Percentiles rank a stretch among this genome's conserved stretches.
phyloP scores from a whole-genome alignment of 2,797 vertebrate genomes.

The Moxostoma hubbsi region DNA sequence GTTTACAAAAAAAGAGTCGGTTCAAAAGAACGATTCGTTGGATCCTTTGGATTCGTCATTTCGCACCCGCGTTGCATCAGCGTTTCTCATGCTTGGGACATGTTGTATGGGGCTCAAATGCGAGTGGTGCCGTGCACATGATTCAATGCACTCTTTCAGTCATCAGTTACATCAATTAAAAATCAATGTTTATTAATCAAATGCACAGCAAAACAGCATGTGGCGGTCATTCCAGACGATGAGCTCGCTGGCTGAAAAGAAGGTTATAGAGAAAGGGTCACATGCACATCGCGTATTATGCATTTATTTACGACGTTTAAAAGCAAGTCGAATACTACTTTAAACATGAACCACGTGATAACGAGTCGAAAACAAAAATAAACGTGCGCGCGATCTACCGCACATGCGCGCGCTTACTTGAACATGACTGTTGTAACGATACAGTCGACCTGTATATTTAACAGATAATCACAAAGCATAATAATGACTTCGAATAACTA shows the following conservation, averaged over 20 bases:
- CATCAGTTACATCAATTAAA: not conserved
- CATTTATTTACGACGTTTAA: not conserved
- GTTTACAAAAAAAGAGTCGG: not conserved
- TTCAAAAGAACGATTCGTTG: not conserved
- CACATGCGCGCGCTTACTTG: too few relatives aligned
- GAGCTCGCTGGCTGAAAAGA: too few relatives aligned
- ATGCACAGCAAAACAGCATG: not conserved
- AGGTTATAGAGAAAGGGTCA: not conserved
- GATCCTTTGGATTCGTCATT: not conserved
- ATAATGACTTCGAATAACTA: not conserved
- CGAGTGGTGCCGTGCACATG: conserved; percentile 47
- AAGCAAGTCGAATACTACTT: not conserved
- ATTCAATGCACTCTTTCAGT: not conserved
- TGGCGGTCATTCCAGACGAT: too few relatives aligned
- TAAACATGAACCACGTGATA: conserved; percentile 8
- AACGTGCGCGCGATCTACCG: too few relatives aligned
- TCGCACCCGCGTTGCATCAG: conserved; percentile 33
- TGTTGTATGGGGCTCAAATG: not conserved
- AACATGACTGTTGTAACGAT: too few relatives aligned
- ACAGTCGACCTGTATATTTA: too few relatives aligned
- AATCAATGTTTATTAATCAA: not conserved
- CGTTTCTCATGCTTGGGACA: not conserved
- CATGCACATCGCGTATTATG: not conserved
- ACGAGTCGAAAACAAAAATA: not conserved
- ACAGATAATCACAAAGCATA: not conserved